Evolutionary conservation across 2,113 vertebrate genomes (phyloP).

Genomic region (Elanoides forficatus): DNA sequence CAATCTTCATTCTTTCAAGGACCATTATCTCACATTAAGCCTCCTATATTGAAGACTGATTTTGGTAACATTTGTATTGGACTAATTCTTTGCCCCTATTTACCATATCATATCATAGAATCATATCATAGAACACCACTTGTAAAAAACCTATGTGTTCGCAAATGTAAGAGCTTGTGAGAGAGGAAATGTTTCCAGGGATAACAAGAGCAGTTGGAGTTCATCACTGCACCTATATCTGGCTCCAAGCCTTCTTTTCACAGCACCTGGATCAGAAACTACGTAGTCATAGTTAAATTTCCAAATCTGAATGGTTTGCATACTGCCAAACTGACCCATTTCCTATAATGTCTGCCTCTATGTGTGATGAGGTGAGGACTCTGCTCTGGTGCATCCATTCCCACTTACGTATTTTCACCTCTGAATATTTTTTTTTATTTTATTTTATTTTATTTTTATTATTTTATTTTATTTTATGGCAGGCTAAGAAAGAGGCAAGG

Average conservation of each 20-base stretch:
- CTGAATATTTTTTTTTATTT: background rate
- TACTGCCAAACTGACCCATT: background rate
- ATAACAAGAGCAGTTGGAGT: background rate
- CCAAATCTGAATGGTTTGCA: background rate
- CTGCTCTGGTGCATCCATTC: background rate
- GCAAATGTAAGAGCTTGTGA: background rate
- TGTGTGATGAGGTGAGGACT: background rate
- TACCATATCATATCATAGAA: background rate
- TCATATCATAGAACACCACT: background rate
- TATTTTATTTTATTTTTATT: background rate
- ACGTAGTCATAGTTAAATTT: background rate
- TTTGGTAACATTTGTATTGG: background rate
- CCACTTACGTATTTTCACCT: background rate
- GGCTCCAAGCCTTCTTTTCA: background rate
- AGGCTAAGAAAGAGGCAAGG: background rate
- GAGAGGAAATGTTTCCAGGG: background rate
- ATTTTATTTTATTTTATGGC: background rate
- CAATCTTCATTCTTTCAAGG: background rate
- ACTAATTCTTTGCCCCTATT: background rate
- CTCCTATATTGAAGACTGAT: background rate
- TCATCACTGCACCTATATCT: background rate
- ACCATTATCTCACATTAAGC: background rate
- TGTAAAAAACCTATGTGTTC: background rate
- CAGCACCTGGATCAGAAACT: background rate
- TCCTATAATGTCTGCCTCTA: background rate